Evolutionary conservation across 2,888 invertebrate genomes (phyloP).

Genomic region (Pristionchus japonicus): DNA sequence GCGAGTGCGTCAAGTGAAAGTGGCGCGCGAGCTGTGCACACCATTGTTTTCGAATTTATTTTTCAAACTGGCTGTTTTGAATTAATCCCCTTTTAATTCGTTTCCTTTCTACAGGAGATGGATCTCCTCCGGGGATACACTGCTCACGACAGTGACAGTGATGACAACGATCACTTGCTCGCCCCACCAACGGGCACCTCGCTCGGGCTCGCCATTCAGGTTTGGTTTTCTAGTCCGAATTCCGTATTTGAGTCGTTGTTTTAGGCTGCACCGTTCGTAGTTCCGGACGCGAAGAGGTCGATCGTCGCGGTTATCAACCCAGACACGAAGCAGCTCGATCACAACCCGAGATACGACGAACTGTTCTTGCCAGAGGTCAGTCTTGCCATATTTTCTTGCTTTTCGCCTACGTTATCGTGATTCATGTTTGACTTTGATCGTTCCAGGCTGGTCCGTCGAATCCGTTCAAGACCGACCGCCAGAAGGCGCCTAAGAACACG

Average conservation of each 20-base stretch:
- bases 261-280: slow-evolving; percentile 61
- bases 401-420: not conserved
- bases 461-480: slow-evolving; percentile 91
- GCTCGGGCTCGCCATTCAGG: slow-evolving; percentile 41
- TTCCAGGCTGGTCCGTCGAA: slow-evolving; percentile 87
- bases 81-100: not conserved
- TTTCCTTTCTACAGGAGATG: slow-evolving; percentile 5
- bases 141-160: slow-evolving; percentile 45
- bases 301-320: slow-evolving; percentile 81
- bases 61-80: not conserved
- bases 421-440: not conserved
- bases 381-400: not conserved
- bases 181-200: not conserved
- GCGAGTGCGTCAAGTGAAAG: not conserved
- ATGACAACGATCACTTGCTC: not conserved
- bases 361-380: slow-evolving; percentile 85
- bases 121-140: slow-evolving; percentile 44
- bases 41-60: not conserved
- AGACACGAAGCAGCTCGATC: slow-evolving; percentile 86
- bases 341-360: slow-evolving; percentile 95
- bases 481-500: slow-evolving; percentile 89
- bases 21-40: not conserved
- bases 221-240: not conserved
- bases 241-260: not conserved
- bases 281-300: slow-evolving; percentile 52